Conservation (phyloP, 2,888 invertebrate genomes). For the Sphinx pinastri region DNA sequence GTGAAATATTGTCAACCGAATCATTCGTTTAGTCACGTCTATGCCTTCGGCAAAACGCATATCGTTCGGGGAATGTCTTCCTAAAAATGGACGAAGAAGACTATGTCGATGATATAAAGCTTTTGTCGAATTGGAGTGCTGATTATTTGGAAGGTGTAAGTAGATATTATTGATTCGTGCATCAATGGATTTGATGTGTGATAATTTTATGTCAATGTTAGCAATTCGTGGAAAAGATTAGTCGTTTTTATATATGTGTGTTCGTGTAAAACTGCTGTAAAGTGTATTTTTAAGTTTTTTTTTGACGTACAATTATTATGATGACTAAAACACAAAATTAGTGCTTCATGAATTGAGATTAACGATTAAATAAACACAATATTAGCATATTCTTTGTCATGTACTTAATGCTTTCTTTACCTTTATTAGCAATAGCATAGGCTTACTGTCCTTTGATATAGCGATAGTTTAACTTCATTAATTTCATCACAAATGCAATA, state of each 20-base stretch:
- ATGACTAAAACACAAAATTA: too few species aligned
- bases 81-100: slow-evolving; percentile 39
- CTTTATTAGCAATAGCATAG: too few species aligned
- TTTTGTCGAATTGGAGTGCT: slow-evolving; percentile 50
- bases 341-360: too few species aligned
- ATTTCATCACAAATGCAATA: slow-evolving; percentile 1
- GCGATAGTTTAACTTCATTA: too few species aligned
- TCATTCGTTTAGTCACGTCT: slow-evolving; percentile 24
- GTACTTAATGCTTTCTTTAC: too few species aligned
- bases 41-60: slow-evolving; percentile 12
- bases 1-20: slow-evolving; percentile 30
- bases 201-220: not conserved
- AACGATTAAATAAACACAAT: too few species aligned
- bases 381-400: too few species aligned
- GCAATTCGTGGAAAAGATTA: not conserved
- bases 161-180: slow-evolving; percentile 27
- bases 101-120: slow-evolving; percentile 38
- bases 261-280: not conserved
- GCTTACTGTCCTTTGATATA: too few species aligned
- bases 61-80: slow-evolving; percentile 31
- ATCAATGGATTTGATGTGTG: not conserved
- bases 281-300: too few species aligned
- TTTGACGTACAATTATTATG: too few species aligned
- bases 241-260: not conserved
- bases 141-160: slow-evolving; percentile 63